Conservation (phyloP, 2,113 vertebrate genomes). For the Phoenicopterus ruber region DNA sequence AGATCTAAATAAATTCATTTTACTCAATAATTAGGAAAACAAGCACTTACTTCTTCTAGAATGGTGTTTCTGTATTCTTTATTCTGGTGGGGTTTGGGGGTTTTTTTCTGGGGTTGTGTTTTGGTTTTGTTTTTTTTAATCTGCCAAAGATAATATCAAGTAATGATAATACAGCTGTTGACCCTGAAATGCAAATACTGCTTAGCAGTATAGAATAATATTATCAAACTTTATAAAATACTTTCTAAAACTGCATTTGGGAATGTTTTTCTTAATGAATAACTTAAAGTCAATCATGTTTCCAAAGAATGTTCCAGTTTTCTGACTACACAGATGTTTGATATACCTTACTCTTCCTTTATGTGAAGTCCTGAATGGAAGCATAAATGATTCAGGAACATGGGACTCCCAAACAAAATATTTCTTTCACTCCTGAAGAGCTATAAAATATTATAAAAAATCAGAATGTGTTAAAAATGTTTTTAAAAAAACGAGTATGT, state of each 20-base stretch:
- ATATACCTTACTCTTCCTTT: background rate
- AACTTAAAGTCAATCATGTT: background rate
- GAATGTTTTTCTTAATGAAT: background rate
- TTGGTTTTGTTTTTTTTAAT: background rate
- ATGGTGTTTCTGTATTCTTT: background rate
- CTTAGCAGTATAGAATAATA: background rate
- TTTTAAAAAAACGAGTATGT: background rate
- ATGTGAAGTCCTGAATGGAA: background rate
- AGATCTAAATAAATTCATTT: background rate
- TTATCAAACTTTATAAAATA: background rate
- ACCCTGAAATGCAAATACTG: background rate
- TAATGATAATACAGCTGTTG: background rate
- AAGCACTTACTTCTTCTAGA: background rate
- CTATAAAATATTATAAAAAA: background rate
- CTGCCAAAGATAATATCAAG: background rate
- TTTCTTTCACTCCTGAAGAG: background rate
- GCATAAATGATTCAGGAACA: background rate
- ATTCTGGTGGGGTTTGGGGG: background rate
- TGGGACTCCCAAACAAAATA: background rate
- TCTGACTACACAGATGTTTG: background rate
- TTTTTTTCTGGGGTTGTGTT: background rate
- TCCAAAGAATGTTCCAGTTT: background rate
- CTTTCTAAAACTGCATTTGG: background rate
- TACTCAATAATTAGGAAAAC: background rate
- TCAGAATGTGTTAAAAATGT: background rate